Base-by-base conservation (phyloP, 2,888 invertebrate species). In the Tyria jacobaeae region DNA sequence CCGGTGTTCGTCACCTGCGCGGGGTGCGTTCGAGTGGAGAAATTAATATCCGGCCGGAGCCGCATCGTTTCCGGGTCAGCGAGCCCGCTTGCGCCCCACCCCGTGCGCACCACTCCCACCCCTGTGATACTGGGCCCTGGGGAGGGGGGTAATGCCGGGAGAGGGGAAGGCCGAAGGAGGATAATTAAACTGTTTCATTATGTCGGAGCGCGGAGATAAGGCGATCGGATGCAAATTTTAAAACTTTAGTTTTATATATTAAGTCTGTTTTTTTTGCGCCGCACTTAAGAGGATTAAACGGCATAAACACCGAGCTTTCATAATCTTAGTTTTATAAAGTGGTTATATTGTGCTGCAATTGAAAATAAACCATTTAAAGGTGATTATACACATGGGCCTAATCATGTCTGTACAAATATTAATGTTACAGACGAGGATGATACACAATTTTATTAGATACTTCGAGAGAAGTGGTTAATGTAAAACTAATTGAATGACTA, bases 11-110 rank as follows among this genome's bases (percentile, higher is more conserved):
- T 73, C 75, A 81, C 76, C 73, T 77, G 74, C 73, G 73, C 71
- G 75, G 78, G 69, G 83, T 84, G 83, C 86, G 86, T 84, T 84
- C 84, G 79, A 84, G 82, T 83, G 86, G 83, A 87, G 85, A 83
- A 87, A 88, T 88, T 87, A 88, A 88, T 88, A 88, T 88, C 87
- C 87, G 88, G 78, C 70, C 79, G 75, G 84, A 79, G 85, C 84
- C 86, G 82, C 87, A 84, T 82, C 83, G 82, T 78, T 81, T 85
- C 87, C 87, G 87, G 87, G 87, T 87, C 87, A 86, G 81, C 75
- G 86, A 74, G 65, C 78, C 72, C 64, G 65, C 64, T 65, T 62
- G 65, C 62, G 60, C 60, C 63, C 62, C 63, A 10, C 41, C 53
- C 49, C 44, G 34, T 39, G 21, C 17, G 15, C 14, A 12, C 25